Evolutionary conservation across 2,113 vertebrate genomes (phyloP).

Genomic region (Corvus moneduloides): DNA sequence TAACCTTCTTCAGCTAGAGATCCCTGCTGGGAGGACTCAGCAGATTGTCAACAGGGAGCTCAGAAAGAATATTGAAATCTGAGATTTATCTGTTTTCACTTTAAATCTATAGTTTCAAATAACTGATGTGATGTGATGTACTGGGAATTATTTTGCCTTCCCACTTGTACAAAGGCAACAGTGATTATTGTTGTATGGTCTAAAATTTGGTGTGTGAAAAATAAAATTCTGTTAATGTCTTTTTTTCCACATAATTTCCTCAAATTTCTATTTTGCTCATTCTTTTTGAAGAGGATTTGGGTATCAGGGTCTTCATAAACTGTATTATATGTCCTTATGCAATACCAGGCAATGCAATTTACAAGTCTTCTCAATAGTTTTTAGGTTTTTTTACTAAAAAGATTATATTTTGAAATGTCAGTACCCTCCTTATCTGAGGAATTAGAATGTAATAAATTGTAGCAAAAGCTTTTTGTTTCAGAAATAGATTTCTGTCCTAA

Average conservation of each 20-base stretch:
- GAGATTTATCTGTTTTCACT: neutral
- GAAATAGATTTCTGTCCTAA: neutral
- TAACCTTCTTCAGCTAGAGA: neutral
- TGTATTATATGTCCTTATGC: neutral
- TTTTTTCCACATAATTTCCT: neutral
- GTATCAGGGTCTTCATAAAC: neutral
- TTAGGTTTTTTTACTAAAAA: neutral
- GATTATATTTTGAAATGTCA: neutral
- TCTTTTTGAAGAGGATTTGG: neutral
- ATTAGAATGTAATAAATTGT: neutral
- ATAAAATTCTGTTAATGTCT: neutral
- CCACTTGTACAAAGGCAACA: neutral
- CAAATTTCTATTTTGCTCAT: neutral
- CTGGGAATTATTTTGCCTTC: neutral
- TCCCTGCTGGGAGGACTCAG: neutral
- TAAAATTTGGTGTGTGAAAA: neutral
- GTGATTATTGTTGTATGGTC: neutral
- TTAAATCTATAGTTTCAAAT: neutral
- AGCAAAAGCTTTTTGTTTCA: neutral
- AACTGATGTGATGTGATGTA: neutral
- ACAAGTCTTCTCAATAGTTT: neutral
- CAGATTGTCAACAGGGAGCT: neutral
- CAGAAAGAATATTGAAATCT: neutral
- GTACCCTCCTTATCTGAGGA: neutral
- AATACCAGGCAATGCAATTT: neutral